Evolutionary conservation across 2,113 vertebrate species (phyloP).

Genomic region (Rattus norvegicus): GRCr8 NC_086029.1:60538501-60539000

Average conservation of each 20-base stretch:
- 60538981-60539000: neutral
- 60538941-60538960: neutral
- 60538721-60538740: neutral
- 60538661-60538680: no score
- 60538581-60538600: no score
- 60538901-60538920: neutral
- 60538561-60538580: no score
- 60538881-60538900: neutral
- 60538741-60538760: neutral
- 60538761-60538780: neutral
- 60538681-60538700: neutral
- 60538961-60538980: neutral
- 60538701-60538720: neutral
- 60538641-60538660: no score
- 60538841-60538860: neutral
- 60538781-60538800: neutral
- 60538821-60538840: neutral
- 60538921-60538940: neutral
- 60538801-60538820: neutral
- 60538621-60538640: no score
- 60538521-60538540: no score
- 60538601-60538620: no score
- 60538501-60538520: no score
- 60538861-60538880: neutral
- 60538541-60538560: no score